Evolutionary conservation across 2,113 vertebrate genomes (phyloP).

Genomic region (Ceuthmochares aereus): DNA sequence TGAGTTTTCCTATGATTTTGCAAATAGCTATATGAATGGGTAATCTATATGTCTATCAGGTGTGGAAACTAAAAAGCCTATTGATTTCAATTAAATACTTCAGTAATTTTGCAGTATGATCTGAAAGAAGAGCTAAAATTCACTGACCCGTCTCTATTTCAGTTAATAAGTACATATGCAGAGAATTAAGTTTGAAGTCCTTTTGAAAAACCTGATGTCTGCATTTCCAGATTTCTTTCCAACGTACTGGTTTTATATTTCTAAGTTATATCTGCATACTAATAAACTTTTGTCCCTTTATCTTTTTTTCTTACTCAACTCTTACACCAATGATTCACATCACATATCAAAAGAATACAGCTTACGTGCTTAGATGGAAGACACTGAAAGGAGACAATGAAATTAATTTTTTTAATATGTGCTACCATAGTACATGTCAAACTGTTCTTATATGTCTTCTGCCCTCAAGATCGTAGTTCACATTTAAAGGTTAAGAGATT

Average conservation of each 20-base stretch:
- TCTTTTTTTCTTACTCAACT: not conserved
- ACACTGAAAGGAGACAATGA: not conserved
- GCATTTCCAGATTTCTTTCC: not conserved
- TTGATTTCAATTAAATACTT: not conserved
- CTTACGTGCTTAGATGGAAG: not conserved
- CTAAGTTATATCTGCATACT: not conserved
- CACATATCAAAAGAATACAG: not conserved
- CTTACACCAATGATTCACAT: not conserved
- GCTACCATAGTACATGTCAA: not conserved
- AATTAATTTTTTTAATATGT: not conserved
- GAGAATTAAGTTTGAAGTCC: not conserved
- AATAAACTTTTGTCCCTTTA: not conserved
- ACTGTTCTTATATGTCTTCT: not conserved
- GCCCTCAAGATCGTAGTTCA: not conserved
- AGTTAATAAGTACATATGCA: not conserved
- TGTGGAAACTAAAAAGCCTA: not conserved
- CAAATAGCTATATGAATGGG: not conserved
- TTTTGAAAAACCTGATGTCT: not conserved
- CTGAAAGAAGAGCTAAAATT: not conserved
- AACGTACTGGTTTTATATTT: not conserved
- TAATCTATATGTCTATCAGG: not conserved
- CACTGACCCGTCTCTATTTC: not conserved
- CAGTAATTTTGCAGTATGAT: not conserved
- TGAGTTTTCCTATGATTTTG: not conserved
- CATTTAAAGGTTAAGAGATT: not conserved